Evolutionary conservation across 2,797 vertebrate genomes (phyloP).

Genomic region (Sebastolobus altivelis): DNA sequence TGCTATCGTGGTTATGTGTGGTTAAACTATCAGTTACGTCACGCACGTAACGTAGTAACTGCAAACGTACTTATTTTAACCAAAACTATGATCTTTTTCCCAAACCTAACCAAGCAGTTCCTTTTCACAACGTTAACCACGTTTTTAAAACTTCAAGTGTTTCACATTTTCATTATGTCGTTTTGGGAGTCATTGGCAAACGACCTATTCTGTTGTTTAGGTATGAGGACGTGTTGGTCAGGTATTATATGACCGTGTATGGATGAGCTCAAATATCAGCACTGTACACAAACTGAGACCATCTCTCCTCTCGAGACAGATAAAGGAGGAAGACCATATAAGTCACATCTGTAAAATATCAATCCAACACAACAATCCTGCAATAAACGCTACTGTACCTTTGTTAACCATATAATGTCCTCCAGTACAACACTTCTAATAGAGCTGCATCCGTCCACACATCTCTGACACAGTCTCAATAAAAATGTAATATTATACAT

Average conservation of each 20-base stretch:
- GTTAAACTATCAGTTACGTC: neutral
- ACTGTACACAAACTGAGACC: neutral
- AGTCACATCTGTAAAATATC: neutral
- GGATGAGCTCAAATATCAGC: neutral
- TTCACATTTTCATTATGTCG: neutral
- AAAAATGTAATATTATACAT: neutral
- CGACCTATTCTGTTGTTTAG: neutral
- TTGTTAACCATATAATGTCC: neutral
- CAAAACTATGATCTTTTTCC: rapidly evolving
- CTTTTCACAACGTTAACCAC: neutral
- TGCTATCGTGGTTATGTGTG: neutral
- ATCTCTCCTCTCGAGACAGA: neutral
- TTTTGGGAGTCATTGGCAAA: neutral
- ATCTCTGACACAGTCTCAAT: neutral
- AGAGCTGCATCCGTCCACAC: neutral
- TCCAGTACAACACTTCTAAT: neutral
- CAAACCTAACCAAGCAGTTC: neutral
- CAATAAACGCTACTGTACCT: neutral
- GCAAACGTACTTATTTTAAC: no score
- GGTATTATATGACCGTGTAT: neutral
- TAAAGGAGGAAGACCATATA: neutral
- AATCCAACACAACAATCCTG: neutral
- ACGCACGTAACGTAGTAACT: neutral
- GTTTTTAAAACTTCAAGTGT: neutral
- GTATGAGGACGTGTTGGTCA: neutral